Base-by-base conservation (phyloP, 2,888 invertebrate genomes). In the Notodonta ziczac region DNA sequence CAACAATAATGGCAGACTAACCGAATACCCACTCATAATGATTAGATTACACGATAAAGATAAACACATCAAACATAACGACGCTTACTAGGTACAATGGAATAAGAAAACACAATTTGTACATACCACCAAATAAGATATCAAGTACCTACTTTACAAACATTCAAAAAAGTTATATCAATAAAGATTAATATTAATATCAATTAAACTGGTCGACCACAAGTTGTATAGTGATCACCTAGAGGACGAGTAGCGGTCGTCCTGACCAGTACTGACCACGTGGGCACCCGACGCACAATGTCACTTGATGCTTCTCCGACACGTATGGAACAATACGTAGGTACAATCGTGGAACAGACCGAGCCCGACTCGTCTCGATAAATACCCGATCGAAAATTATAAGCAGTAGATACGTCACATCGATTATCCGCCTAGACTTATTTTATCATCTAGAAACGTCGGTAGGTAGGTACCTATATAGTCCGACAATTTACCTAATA, bases 241-340 rank as follows among this genome's bases (percentile, higher is more conserved):
- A 78, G 73, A 81, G 83, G 82, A 67, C 81, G 58, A 68, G 72
- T 76, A 82, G 82, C 78, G 82, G 81, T 80, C 81, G 70, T 35
- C 0, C 35, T 35, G 35, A 35, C 35, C 24, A 24, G 24, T n/a
- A 46, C 13, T 46, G 46, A 46, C 46, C 46, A 46, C 46, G 46
- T 46, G 46, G 46, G 13, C 12, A 44, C n/a, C 13, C 42, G 5
- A 24, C 62, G 60, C 61, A 67, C 60, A 59, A 50, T 56, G 44
- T n/a, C 40, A 10, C 42, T 42, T 59, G 40, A 50, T 39, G 58
- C 44, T 46, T n/a, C 24, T 42, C 58, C n/a, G 56, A 55, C 60
- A 62, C 60, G 62, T 24, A 54, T 75, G 58, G 46, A 46, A 46
- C 46, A 46, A 46, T 46, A 46, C 5, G n/a, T 46, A 46, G 13